Percentiles rank a stretch among this genome's conserved stretches.
Conservation (phyloP, 2,888 invertebrate species). For the Spicauda simplicius region DNA sequence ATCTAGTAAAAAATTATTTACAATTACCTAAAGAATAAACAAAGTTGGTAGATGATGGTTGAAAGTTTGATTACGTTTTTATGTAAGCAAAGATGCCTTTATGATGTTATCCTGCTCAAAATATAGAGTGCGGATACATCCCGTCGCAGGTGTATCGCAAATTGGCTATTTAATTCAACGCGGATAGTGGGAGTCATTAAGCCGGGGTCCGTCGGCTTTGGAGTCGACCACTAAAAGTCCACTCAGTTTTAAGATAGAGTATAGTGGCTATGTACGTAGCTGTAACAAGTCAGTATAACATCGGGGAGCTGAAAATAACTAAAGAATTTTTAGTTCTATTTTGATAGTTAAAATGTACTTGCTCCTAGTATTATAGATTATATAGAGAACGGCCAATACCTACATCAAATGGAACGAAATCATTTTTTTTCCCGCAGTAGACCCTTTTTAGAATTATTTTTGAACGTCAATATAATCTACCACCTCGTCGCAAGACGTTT, state of each 20-base stretch:
- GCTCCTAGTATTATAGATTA: not conserved
- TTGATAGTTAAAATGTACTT: too few species aligned
- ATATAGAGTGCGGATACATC: constrained; percentile 9
- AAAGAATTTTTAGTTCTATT: too few species aligned
- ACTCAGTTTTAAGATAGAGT: constrained; percentile 13
- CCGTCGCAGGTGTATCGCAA: constrained; percentile 33
- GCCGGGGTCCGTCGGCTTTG: constrained; percentile 15
- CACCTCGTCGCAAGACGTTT: too few species aligned
- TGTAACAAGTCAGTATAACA: not conserved
- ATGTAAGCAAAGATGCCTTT: not conserved
- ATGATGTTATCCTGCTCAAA: constrained; percentile 3
- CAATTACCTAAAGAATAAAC: too few species aligned
- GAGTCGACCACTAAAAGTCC: constrained; percentile 12
- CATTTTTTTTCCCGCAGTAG: too few species aligned
- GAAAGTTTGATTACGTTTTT: not conserved
- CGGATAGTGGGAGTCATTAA: constrained; percentile 40
- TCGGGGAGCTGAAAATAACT: not conserved
- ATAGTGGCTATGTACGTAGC: not conserved
- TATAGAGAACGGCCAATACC: not conserved
- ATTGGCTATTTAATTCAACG: constrained; percentile 40
- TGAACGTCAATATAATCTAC: too few species aligned
- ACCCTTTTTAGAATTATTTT: too few species aligned
- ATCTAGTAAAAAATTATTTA: too few species aligned
- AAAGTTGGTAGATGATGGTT: not conserved
- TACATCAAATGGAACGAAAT: too few species aligned